Conservation (phyloP, 2,113 vertebrate genomes). For the Xyliphius kryptos region DNA sequence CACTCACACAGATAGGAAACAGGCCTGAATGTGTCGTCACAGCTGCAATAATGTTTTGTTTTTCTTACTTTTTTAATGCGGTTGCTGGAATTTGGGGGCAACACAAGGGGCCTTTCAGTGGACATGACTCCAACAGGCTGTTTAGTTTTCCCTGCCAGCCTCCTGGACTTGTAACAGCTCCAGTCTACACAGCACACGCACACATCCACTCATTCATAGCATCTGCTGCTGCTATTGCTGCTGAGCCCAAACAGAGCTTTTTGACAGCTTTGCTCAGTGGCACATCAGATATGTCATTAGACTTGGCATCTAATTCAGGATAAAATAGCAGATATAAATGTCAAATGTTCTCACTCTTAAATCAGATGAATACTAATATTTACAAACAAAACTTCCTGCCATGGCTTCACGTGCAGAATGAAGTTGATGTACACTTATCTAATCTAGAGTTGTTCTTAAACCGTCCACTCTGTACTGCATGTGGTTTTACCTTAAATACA, state of each 20-base stretch:
- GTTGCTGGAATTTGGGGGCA: constrained; percentile 57
- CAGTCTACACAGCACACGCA: constrained; percentile 16
- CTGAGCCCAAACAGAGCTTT: neutral
- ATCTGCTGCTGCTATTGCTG: constrained; percentile 33
- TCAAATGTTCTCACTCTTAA: too few relatives aligned
- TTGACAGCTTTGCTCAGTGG: constrained; percentile 2
- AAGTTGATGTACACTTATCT: too few relatives aligned
- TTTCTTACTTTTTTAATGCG: constrained; percentile 52
- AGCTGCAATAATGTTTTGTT: constrained; percentile 70
- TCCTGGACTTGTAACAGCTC: constrained; percentile 47
- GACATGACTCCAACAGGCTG: constrained; percentile 46
- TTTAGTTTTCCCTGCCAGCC: constrained; percentile 34
- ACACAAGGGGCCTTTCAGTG: constrained; percentile 66
- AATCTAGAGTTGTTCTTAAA: too few relatives aligned
- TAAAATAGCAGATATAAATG: too few relatives aligned
- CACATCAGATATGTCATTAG: too few relatives aligned
- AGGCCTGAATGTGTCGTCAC: constrained; percentile 48
- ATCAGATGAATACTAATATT: too few relatives aligned
- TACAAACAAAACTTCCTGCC: too few relatives aligned
- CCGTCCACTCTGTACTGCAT: neutral
- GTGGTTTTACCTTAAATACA: neutral
- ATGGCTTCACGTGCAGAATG: too few relatives aligned
- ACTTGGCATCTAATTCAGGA: too few relatives aligned
- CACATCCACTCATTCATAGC: constrained; percentile 28
- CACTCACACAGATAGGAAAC: neutral